Evolutionary conservation across 2,113 vertebrate genomes (phyloP).

Genomic region (Eleginops maclovinus): DNA sequence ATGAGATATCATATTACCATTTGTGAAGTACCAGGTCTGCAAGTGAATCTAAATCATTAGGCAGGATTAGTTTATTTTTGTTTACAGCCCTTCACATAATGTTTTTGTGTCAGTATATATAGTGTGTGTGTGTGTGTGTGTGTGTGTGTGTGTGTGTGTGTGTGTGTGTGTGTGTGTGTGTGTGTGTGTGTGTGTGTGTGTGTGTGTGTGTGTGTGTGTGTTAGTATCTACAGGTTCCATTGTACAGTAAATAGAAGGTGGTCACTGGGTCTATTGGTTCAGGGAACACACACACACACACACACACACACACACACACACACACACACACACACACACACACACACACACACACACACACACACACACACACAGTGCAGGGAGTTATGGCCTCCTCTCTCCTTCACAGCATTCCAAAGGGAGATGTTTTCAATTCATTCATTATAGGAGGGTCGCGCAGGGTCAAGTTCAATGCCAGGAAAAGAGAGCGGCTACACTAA

Average conservation of each 20-base stretch:
- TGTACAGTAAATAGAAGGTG: slow-evolving; percentile 71
- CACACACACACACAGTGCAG: slow-evolving; percentile 74
- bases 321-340: slow-evolving; percentile 81
- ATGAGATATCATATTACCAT: no score
- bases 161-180: slow-evolving; percentile 7
- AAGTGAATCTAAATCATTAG: no score
- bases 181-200: slow-evolving; percentile 17
- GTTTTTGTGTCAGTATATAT: background rate
- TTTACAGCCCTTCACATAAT: background rate
- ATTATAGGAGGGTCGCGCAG: slow-evolving; percentile 94
- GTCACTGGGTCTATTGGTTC: slow-evolving; percentile 91
- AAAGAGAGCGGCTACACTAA: slow-evolving; percentile 91
- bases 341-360: slow-evolving; percentile 83
- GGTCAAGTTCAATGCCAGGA: slow-evolving; percentile 99
- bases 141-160: background rate
- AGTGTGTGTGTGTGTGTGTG: background rate
- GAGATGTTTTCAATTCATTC: slow-evolving; percentile 99
- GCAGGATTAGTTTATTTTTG: background rate
- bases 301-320: slow-evolving; percentile 49
- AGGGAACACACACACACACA: slow-evolving; percentile 80
- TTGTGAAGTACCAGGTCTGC: no score
- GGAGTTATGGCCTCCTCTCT: slow-evolving; percentile 88
- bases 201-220: slow-evolving; percentile 8
- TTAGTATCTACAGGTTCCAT: slow-evolving; percentile 73
- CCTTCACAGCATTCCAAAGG: slow-evolving; percentile 95